Percentiles rank a stretch among this genome's conserved stretches.
phyloP scores from a whole-genome alignment of 2,888 invertebrate genomes.

The Thymelicus sylvestris region DNA sequence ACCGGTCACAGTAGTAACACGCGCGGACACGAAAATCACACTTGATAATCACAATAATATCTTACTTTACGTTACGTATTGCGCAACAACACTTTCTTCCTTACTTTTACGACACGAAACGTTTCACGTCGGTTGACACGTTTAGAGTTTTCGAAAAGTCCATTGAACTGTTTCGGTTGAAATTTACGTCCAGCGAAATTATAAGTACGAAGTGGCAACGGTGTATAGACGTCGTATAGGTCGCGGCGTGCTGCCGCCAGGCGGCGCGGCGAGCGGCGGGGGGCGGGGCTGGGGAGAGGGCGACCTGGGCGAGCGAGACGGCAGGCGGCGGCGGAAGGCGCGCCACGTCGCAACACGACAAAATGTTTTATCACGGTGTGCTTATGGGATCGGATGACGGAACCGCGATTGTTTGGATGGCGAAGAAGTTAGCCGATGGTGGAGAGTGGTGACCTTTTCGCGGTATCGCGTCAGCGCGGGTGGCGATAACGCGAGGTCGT shows the following conservation, averaged over 20 bases:
- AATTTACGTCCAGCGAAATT: slow-evolving; percentile 85
- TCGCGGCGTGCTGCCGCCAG: slow-evolving; percentile 75
- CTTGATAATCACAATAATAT: slow-evolving; percentile 75
- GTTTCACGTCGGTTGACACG: slow-evolving; percentile 73
- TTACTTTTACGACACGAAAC: slow-evolving; percentile 68
- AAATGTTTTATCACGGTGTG: slow-evolving; percentile 66
- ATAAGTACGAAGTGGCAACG: slow-evolving; percentile 85
- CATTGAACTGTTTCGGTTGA: slow-evolving; percentile 84
- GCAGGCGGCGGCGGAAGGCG: slow-evolving; percentile 44
- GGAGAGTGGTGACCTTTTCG: slow-evolving; percentile 78
- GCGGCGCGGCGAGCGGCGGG: slow-evolving; percentile 72
- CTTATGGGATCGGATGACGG: slow-evolving; percentile 71
- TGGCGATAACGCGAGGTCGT: slow-evolving; percentile 81
- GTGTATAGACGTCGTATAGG: slow-evolving; percentile 74
- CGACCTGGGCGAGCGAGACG: slow-evolving; percentile 72
- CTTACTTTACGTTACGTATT: slow-evolving; percentile 65
- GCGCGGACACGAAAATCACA: slow-evolving; percentile 78
- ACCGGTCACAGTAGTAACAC: slow-evolving; percentile 73
- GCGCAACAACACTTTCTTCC: slow-evolving; percentile 72
- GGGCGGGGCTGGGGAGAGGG: slow-evolving; percentile 69
- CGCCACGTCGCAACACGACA: slow-evolving; percentile 47
- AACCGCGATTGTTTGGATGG: slow-evolving; percentile 73
- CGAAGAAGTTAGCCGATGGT: slow-evolving; percentile 71
- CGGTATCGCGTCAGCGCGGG: slow-evolving; percentile 73
- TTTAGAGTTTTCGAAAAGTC: slow-evolving; percentile 80